These are phyloP conservation scores for Cataglyphis rosenhaueri DNA, from an alignment of 2,888 invertebrate species.

Conservation along the genomic window DNA sequence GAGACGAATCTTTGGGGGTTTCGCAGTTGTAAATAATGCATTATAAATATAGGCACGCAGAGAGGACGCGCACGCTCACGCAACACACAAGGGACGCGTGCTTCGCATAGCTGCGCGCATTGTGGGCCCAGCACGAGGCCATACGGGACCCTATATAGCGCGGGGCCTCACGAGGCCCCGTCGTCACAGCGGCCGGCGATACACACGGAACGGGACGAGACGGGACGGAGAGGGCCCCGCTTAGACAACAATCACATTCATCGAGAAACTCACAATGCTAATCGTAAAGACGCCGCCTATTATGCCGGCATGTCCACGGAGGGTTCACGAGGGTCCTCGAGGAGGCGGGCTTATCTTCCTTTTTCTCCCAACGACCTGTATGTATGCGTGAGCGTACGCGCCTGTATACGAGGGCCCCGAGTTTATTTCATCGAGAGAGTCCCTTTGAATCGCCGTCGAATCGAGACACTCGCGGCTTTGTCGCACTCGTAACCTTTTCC, in stretches of 20 bases:
- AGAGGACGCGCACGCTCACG: conserved; percentile 71
- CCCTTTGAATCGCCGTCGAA: conserved; percentile 76
- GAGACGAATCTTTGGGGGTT: conserved; percentile 66
- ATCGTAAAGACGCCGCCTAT: conserved; percentile 85
- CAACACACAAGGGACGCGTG: conserved; percentile 83
- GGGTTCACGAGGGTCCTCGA: conserved; percentile 64
- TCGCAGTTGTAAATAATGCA: conserved; percentile 84
- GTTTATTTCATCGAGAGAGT: conserved; percentile 70
- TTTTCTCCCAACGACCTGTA: conserved; percentile 71
- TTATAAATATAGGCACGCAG: conserved; percentile 84
- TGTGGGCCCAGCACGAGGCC: conserved; percentile 82
- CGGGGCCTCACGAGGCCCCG: conserved; percentile 57
- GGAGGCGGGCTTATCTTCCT: conserved; percentile 71
- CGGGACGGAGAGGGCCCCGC: conserved; percentile 76
- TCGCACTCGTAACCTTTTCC: conserved; percentile 45
- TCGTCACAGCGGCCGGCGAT: conserved; percentile 65
- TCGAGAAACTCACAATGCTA: conserved; percentile 84
- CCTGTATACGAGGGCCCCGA: conserved; percentile 44
- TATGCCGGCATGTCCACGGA: conserved; percentile 80
- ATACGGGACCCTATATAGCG: conserved; percentile 72
- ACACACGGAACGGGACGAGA: conserved; percentile 47
- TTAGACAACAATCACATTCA: conserved; percentile 85
- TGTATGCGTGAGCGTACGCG: neutral
- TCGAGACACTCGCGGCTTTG: conserved; percentile 72
- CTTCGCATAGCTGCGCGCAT: conserved; percentile 84